These are phyloP conservation scores for Corapipo altera DNA, from an alignment of 2,113 vertebrate genomes.

Conservation along the genomic window DNA sequence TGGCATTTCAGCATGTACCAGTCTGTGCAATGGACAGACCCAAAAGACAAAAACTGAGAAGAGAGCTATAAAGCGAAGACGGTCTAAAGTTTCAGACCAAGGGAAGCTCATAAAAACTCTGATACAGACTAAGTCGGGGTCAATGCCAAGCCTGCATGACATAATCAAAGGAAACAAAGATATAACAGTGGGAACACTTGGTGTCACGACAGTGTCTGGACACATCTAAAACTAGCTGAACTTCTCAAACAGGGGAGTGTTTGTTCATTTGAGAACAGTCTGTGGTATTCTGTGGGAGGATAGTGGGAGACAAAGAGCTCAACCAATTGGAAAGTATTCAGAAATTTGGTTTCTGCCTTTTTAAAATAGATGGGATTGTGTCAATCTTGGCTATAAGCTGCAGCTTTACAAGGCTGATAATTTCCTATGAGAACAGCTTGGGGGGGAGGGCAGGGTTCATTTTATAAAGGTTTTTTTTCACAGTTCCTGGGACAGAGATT, in stretches of 20 bases:
- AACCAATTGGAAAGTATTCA: conserved; percentile 69
- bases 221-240: conserved; percentile 79
- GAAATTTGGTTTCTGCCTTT: conserved; percentile 72
- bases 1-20: conserved; percentile 81
- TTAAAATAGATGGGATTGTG: conserved; percentile 69
- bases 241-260: conserved; percentile 65
- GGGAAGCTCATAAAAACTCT: conserved; percentile 80
- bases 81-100: conserved; percentile 88
- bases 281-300: conserved; percentile 72
- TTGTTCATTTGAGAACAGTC: conserved; percentile 73
- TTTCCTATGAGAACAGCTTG: conserved; percentile 66
- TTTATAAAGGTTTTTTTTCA: conserved; percentile 79
- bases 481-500: conserved; percentile 71
- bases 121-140: conserved; percentile 81
- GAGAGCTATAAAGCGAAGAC: conserved; percentile 86
- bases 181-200: conserved; percentile 86
- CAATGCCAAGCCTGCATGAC: conserved; percentile 90
- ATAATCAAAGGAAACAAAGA: conserved; percentile 95
- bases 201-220: conserved; percentile 88
- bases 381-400: conserved; percentile 69
- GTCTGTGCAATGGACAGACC: conserved; percentile 85
- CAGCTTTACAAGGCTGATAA: conserved; percentile 71
- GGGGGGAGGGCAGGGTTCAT: conserved; percentile 58
- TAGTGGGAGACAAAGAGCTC: conserved; percentile 57
- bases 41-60: conserved; percentile 89